Evolutionary conservation across 2,113 vertebrate species (phyloP), one percentile per base, ranked within the genome.

Genomic region (Daubentonia madagascariensis): DNA sequence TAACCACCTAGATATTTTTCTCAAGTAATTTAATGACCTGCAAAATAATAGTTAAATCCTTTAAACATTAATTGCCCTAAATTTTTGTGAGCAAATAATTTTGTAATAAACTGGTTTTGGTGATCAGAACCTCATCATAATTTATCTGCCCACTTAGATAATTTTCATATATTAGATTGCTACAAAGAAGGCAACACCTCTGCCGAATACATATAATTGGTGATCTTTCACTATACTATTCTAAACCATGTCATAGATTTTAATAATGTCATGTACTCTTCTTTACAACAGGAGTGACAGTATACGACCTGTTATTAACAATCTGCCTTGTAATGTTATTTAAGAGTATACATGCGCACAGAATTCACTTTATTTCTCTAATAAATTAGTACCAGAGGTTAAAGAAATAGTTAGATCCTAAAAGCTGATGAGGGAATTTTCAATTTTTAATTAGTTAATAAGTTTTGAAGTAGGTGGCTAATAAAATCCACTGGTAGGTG

Each of bases 401-500:
- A 92, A 93, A 63, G 59, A 28, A 94, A 97, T 50, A 89, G 17
- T 93, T 97, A 83, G 57, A 92, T 89, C 8, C 28, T 43, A 76
- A 95, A 94, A 98, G 95, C 96, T 52, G 85, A 97, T 84, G 43
- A 84, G 67, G 17, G 0, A 14, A 67, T 88, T 97, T 93, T 85
- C 40, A 73, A 91, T 94, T 98, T 97, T 98, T 98, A 98, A 98
- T 98, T 98, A 97, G 96, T 98, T 98, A 98, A 96, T 98, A 98
- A 85, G 85, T 98, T 97, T 98, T 96, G 70, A 98, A 98, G 95
- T 98, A 90, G 91, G 97, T 98, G 63, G 96, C 95, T 98, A 98
- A 98, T 98, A 98, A 98, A 98, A 97, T 93, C 72, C 88, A 94
- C 94, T 97, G 97, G 97, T 96, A 95, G 97, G 97, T 98, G 95